Percentiles rank a stretch among this genome's conserved stretches.
Evolutionary conservation across 2,888 invertebrate genomes (phyloP).

Genomic region (Acronicta leporina): DNA sequence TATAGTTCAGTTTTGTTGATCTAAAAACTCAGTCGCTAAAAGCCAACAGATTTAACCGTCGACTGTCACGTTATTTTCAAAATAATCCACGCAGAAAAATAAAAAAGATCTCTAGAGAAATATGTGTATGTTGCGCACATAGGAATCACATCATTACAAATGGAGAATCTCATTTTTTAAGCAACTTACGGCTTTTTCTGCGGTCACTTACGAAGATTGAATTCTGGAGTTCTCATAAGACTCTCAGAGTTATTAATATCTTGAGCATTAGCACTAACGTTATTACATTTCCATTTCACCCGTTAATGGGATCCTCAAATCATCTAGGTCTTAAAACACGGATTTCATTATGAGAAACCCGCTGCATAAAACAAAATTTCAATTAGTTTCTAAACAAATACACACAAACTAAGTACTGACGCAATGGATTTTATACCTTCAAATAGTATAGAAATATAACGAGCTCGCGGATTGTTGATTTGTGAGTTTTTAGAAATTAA

Average conservation of each 20-base stretch:
- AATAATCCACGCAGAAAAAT: constrained; percentile 55
- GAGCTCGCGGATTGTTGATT: not conserved
- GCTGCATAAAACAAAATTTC: constrained; percentile 1
- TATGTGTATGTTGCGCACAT: constrained; percentile 11
- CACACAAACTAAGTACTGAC: not conserved
- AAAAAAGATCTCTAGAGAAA: constrained; percentile 53
- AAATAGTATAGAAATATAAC: not conserved
- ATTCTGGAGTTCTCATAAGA: constrained; percentile 25
- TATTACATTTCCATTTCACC: not conserved
- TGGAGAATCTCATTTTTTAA: constrained; percentile 17
- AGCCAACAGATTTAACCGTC: constrained; percentile 7
- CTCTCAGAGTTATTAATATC: constrained; percentile 34
- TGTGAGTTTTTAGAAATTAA: too few species aligned
- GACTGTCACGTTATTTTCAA: constrained; percentile 33
- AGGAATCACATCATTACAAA: constrained; percentile 13
- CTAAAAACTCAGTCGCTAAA: not conserved
- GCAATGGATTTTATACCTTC: not conserved
- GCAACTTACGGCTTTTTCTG: constrained; percentile 20
- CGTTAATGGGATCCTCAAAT: not conserved
- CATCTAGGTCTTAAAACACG: not conserved
- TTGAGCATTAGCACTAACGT: constrained; percentile 7
- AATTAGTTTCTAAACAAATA: constrained; percentile 2
- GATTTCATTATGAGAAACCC: constrained; percentile 2
- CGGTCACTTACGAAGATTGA: constrained; percentile 52
- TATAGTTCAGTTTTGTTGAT: constrained; percentile 19